Base-by-base conservation (phyloP, 2,113 vertebrate genomes). In the Anoplopoma fimbria region DNA sequence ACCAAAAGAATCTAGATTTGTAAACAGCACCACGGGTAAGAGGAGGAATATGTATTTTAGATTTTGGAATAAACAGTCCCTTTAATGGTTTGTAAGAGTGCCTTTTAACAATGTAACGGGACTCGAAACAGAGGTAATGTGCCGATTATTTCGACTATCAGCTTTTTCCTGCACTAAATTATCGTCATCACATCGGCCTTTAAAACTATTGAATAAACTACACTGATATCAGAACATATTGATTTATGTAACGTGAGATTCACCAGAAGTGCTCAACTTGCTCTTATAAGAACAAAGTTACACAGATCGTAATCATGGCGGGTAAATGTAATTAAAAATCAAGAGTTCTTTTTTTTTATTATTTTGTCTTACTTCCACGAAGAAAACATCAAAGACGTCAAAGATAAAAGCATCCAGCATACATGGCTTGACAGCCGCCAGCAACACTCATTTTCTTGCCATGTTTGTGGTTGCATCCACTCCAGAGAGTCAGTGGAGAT, bases 371-470 rank as follows among this genome's bases (percentile, higher is more conserved):
- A 36, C 9, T 63, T 84, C 60, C 17, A 47, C 58, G 73, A 74
- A n/a, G 62, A 68, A 25, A 9, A 80, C 88, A 84, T 93, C 91
- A 93, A 92, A 93, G 80, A 86, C 33, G 47, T 81, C 64, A 58
- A 2, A 15, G 82, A 89, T 91, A 80, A 93, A 91, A 93, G 83
- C 77, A 83, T 25, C 69, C 36, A 31, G 73, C 51, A 65, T 81
- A 80, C 84, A 88, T 83, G 81, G 49, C 83, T 77, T 47, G 49
- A 88, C 88, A 88, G 75, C 72, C 15, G 23, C 72, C 51, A 74
- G 79, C 80, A 38, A 63, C 27, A 14, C 19, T 31, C 57, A 61
- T 85, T 64, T 34, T 40, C 40, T 70, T 29, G 68, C 67, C n/a
- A 65, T 81, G 55, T 88, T 84, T 88, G 85, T 58, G 69, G 75